These are phyloP conservation scores for Thunnus maccoyii DNA, from an alignment of 2,113 vertebrate species.

Conservation along the genomic window DNA sequence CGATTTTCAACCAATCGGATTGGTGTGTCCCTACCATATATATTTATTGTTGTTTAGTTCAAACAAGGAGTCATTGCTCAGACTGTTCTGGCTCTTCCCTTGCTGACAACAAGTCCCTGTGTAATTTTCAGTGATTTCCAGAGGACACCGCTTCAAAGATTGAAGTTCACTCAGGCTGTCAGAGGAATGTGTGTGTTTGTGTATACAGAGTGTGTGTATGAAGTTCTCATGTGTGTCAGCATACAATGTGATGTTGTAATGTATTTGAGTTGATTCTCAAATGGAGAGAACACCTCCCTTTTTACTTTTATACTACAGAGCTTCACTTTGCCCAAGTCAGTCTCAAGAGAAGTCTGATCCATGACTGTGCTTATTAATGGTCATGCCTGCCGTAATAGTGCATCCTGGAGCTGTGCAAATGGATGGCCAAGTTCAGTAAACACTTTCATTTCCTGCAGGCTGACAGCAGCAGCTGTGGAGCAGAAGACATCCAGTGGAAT, in stretches of 20 bases:
- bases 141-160: background rate
- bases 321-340: conserved; percentile 1
- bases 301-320: background rate
- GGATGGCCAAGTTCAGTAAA: conserved; percentile 59
- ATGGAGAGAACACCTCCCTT: background rate
- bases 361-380: conserved; percentile 48
- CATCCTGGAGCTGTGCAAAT: conserved; percentile 52
- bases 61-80: background rate
- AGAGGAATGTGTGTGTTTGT: background rate
- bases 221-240: background rate
- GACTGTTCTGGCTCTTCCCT: background rate
- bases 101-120: background rate
- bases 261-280: background rate
- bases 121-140: background rate
- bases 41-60: background rate
- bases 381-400: conserved; percentile 31
- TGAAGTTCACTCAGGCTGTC: background rate
- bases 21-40: background rate
- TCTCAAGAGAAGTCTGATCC: conserved; percentile 37
- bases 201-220: background rate
- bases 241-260: background rate
- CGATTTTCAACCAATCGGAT: fast-evolving
- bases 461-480: conserved; percentile 64
- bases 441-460: conserved; percentile 67
- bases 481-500: conserved; percentile 67